These are phyloP conservation scores for Callyntrura guangdongensis DNA, from an alignment of 2,888 invertebrate genomes.

Conservation along the genomic window DNA sequence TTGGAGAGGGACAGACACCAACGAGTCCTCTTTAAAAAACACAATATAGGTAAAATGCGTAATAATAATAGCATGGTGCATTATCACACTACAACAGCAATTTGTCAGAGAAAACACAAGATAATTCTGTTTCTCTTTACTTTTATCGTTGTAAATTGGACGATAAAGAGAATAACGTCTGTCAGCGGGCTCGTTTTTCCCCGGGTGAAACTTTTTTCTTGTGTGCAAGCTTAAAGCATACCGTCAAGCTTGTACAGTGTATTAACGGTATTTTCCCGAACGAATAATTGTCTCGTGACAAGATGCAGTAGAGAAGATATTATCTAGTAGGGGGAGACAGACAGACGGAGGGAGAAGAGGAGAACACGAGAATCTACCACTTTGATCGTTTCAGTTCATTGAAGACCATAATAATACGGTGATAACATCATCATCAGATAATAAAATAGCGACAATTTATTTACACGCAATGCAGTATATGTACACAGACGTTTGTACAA, in stretches of 20 bases:
- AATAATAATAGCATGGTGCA: not conserved
- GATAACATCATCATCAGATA: constrained; percentile 40
- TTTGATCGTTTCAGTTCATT: constrained; percentile 32
- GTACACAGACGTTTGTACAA: not conserved
- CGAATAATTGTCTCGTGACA: constrained; percentile 22
- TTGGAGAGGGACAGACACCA: too few relatives aligned
- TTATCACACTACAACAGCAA: not conserved
- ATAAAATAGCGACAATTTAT: constrained; percentile 29
- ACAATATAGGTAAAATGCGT: not conserved
- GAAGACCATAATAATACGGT: not conserved
- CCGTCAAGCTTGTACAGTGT: not conserved
- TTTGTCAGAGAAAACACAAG: constrained; percentile 19
- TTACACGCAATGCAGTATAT: constrained; percentile 2
- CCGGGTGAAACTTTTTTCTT: not conserved
- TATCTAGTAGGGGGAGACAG: not conserved
- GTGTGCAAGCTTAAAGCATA: not conserved
- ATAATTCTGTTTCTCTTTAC: not conserved
- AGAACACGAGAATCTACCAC: not conserved
- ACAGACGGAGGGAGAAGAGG: not conserved
- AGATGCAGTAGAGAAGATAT: not conserved
- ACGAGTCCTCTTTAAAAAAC: not conserved
- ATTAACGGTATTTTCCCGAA: not conserved
- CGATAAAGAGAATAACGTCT: constrained; percentile 12
- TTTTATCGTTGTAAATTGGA: constrained; percentile 24
- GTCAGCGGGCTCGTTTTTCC: constrained; percentile 8